These are phyloP conservation scores for Pelochelys cantorii DNA, from an alignment of 2,797 vertebrate species.

Conservation along the genomic window DNA sequence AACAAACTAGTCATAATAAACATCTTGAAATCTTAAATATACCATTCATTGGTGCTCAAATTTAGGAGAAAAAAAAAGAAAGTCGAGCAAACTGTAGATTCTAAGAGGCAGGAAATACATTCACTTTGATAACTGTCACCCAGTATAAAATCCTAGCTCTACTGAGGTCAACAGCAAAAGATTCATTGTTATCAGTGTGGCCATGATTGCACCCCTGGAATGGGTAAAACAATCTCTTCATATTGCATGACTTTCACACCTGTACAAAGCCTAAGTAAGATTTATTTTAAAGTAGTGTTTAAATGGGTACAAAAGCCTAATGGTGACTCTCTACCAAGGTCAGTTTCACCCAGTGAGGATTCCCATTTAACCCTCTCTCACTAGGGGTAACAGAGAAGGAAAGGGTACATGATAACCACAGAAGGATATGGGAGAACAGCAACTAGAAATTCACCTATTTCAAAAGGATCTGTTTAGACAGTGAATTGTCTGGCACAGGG, in stretches of 20 bases:
- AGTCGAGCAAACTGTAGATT: neutral
- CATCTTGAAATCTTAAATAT: neutral
- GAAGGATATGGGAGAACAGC: neutral
- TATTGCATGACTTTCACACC: neutral
- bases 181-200: neutral
- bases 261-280: neutral
- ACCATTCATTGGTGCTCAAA: neutral
- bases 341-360: neutral
- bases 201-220: neutral
- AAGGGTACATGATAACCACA: neutral
- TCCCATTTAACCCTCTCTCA: neutral
- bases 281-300: neutral
- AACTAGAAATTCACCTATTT: neutral
- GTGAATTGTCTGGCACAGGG: neutral
- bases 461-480: neutral
- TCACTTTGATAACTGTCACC: neutral
- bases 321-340: neutral
- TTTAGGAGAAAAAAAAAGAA: neutral
- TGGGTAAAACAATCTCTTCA: neutral
- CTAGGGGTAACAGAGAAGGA: neutral
- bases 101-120: neutral
- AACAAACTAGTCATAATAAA: neutral
- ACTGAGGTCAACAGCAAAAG: neutral
- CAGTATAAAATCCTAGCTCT: neutral
- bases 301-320: neutral